Conservation (phyloP, 2,113 vertebrate genomes). For the Atlantisia rogersi region DNA sequence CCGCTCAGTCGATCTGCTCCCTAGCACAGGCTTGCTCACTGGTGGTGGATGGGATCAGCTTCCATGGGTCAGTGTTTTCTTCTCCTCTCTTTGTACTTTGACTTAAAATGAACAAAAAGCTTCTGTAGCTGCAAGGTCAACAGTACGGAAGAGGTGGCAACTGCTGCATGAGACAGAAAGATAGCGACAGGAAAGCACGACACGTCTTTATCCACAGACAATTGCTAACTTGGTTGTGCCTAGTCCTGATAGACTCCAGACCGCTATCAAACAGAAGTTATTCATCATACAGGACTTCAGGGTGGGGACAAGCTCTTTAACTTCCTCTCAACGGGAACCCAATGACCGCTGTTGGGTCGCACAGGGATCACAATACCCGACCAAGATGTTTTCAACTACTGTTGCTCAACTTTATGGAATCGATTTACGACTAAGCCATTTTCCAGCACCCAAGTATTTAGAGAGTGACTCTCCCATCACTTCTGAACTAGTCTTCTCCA, state of each 20-base stretch:
- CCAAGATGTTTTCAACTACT: rapidly evolving
- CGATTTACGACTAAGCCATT: no score
- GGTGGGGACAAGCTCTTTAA: background rate
- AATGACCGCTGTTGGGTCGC: background rate
- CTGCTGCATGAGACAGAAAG: background rate
- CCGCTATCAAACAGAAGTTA: background rate
- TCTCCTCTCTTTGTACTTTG: background rate
- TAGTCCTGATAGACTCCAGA: no score
- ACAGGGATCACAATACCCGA: background rate
- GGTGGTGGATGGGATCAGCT: background rate
- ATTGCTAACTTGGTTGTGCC: background rate
- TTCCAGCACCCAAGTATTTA: no score
- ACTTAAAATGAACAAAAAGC: background rate
- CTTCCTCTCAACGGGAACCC: background rate
- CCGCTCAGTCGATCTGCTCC: background rate
- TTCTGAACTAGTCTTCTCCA: no score
- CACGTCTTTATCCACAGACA: background rate
- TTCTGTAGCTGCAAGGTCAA: background rate
- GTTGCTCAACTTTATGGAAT: no score
- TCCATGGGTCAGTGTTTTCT: background rate
- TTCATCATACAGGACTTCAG: background rate
- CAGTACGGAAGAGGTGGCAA: background rate
- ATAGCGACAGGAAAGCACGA: background rate
- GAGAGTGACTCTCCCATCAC: no score
- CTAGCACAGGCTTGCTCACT: background rate